Conservation (phyloP, 2,888 invertebrate species). For the Scaptomyza polygonia region DNA sequence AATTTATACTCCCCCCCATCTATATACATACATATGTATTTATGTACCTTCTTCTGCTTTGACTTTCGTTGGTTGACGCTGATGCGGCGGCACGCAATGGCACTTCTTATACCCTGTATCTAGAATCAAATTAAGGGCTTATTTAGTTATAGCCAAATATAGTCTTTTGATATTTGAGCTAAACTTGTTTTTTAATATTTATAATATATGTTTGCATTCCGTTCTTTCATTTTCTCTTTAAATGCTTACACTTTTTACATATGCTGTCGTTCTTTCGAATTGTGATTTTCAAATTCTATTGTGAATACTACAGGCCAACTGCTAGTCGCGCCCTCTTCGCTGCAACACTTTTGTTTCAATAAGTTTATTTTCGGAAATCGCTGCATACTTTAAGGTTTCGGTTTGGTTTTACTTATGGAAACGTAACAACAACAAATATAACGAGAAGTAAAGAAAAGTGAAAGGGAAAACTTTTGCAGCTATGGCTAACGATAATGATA, state of each 20-base stretch:
- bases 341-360: constrained; percentile 20
- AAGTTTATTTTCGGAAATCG: constrained; percentile 72
- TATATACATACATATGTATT: too few species aligned
- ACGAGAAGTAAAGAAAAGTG: constrained; percentile 22
- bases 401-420: constrained; percentile 15
- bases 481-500: constrained; percentile 33
- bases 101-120: constrained; percentile 40
- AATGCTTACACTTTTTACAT: too few species aligned
- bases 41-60: neutral
- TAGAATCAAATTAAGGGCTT: neutral
- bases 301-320: neutral
- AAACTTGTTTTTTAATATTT: too few species aligned
- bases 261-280: too few species aligned
- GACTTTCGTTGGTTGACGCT: neutral
- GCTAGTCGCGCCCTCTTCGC: neutral
- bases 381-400: constrained; percentile 71
- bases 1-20: neutral
- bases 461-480: constrained; percentile 43
- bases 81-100: constrained; percentile 63
- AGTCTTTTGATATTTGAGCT: too few species aligned
- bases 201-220: too few species aligned
- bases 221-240: too few species aligned
- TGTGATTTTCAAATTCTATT: neutral
- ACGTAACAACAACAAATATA: constrained; percentile 22
- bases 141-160: neutral